These are phyloP conservation scores for Aricia agestis DNA, from an alignment of 1,140 invertebrate species.

Conservation along the genomic window DNA sequence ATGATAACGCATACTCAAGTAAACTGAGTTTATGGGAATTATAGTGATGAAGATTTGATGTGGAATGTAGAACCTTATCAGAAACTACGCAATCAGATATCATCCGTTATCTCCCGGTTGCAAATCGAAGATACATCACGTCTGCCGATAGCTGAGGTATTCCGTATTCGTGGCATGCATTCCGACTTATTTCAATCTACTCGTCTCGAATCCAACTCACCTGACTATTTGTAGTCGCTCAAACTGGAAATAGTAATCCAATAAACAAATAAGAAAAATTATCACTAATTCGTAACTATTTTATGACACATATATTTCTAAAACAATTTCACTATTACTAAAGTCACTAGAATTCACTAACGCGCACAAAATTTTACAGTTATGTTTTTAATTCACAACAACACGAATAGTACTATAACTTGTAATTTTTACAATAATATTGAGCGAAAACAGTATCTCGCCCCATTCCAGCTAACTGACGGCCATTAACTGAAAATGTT, in stretches of 20 bases:
- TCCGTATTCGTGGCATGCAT: constrained; percentile 59
- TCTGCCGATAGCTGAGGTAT: constrained; percentile 30
- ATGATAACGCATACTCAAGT: neutral
- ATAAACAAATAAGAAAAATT: constrained; percentile 47
- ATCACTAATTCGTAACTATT: constrained; percentile 65
- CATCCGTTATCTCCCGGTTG: constrained; percentile 65
- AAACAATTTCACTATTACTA: constrained; percentile 52
- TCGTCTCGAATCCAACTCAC: constrained; percentile 36
- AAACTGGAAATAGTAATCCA: constrained; percentile 70
- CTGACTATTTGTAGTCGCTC: constrained; percentile 54
- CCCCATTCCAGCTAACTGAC: constrained; percentile 60
- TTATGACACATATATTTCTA: constrained; percentile 54
- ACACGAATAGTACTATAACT: constrained; percentile 53
- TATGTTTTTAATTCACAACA: constrained; percentile 47
- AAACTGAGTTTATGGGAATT: neutral
- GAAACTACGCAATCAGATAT: constrained; percentile 62
- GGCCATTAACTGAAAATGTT: constrained; percentile 71
- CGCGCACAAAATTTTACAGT: constrained; percentile 47
- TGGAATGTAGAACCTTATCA: constrained; percentile 57
- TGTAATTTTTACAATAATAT: constrained; percentile 53
- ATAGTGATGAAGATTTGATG: neutral
- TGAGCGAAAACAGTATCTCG: constrained; percentile 51
- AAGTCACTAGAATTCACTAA: constrained; percentile 43
- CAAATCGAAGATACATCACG: constrained; percentile 42
- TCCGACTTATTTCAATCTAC: constrained; percentile 15